Evolutionary conservation across 2,113 vertebrate species (phyloP).

Genomic region (Saccopteryx leptura): DNA sequence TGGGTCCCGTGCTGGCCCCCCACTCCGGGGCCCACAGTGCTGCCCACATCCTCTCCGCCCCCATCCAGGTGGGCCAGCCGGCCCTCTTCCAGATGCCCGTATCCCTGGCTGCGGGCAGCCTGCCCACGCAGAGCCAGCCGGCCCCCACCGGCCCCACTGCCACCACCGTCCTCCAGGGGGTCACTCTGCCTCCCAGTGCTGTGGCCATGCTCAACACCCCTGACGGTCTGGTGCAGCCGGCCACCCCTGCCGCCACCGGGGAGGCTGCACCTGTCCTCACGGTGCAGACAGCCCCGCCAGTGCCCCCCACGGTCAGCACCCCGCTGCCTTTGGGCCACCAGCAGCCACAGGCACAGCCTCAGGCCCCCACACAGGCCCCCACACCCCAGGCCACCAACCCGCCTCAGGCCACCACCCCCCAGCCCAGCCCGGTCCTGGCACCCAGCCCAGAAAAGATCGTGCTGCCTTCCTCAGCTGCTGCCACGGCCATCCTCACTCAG

Average conservation of each 20-base stretch:
- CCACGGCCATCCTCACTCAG: constrained; percentile 93
- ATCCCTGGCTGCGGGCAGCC: constrained; percentile 87
- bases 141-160: constrained; percentile 69
- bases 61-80: constrained; percentile 93
- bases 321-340: constrained; percentile 83
- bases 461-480: constrained; percentile 85
- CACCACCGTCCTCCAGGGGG: constrained; percentile 94
- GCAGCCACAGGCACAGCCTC: constrained; percentile 84
- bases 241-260: constrained; percentile 83
- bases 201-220: constrained; percentile 93
- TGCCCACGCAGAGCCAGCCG: constrained; percentile 91
- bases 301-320: constrained; percentile 83
- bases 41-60: constrained; percentile 95
- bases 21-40: constrained; percentile 92
- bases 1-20: constrained; percentile 94
- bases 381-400: constrained; percentile 82
- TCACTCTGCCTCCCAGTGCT: constrained; percentile 94
- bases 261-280: constrained; percentile 70
- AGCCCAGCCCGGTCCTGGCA: constrained; percentile 85
- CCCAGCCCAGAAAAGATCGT: constrained; percentile 94
- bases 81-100: constrained; percentile 98
- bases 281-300: constrained; percentile 83
- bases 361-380: constrained; percentile 71
- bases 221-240: constrained; percentile 90
- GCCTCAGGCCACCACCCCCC: constrained; percentile 87